Evolutionary conservation across 1,140 invertebrate species (phyloP), one percentile per base, ranked within the genome.

Genomic region (Drosophila tani): DNA sequence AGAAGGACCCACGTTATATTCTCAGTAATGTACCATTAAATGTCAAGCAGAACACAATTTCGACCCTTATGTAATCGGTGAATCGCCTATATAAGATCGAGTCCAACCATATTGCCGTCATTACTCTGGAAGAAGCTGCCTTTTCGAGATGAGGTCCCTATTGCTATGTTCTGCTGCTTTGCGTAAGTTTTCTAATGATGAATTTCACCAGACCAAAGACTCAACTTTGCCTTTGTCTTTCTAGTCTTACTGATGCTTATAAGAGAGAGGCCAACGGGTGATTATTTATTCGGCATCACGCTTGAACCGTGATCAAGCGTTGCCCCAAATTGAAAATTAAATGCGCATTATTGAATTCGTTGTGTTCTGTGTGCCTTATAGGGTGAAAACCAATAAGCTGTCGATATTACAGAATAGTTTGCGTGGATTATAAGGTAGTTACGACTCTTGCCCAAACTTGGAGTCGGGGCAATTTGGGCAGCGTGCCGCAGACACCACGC

Each of bases 401-500:
- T 17, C 60, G 9, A 40, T 32, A 67, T 19, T 15, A 40, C 12
- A 41, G 29, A 38, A 51, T 11, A 43, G 17, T 68, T 67, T 27
- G 35, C 5, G 0, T 17, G 17, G 66, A 65, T 65, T 62, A 65
- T 29, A 35, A 19, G 46, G 27, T 55, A 58, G 41, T 32, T 71
- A 71, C 35, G 53, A 59, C 35, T 50, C 29, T 38, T 70, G 67
- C 4, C 43, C 51, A 59, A 41, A 53, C 35, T 27, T 5, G 64
- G 66, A 51, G 11, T 35, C 2, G 27, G 11, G 38, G 14, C 63
- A 27, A 59, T 60, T 24, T 35, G 15, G 9, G 32, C 21, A 59
- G 27, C n/a, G 6, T 57, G 43, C 53, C 35, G 43, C 51, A 59
- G 35, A 59, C 67, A 59, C 67, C 67, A 71, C 51, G 67, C 67